These are phyloP conservation scores for Xyrauchen texanus DNA, from an alignment of 2,113 vertebrate species.

Conservation along the genomic window DNA sequence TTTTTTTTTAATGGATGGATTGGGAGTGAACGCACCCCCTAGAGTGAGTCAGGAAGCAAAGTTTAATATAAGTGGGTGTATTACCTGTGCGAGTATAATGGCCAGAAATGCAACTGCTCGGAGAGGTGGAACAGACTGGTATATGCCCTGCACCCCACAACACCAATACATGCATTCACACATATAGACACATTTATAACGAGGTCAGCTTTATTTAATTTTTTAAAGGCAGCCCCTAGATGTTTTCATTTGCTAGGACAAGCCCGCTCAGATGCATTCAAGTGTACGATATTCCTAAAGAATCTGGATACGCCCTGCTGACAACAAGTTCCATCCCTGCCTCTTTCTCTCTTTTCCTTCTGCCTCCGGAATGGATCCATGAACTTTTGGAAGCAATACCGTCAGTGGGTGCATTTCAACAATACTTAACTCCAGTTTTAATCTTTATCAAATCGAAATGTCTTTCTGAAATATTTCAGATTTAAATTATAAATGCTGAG, in stretches of 20 bases:
- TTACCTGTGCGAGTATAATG: not conserved
- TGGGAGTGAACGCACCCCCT: constrained; percentile 13
- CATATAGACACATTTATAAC: constrained; percentile 58
- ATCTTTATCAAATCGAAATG: not conserved
- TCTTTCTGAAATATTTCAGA: constrained; percentile 26
- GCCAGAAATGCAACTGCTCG: constrained; percentile 56
- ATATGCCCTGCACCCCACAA: constrained; percentile 53
- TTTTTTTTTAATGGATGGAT: not conserved
- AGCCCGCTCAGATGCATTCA: constrained; percentile 9
- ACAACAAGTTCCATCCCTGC: not conserved
- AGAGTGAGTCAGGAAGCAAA: not conserved
- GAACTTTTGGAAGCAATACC: constrained; percentile 23
- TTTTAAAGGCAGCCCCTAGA: too few species aligned
- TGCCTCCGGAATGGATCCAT: too few species aligned
- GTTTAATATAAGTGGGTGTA: constrained; percentile 13
- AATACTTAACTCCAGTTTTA: too few species aligned
- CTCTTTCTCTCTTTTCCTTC: not conserved
- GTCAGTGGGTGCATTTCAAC: constrained; percentile 11
- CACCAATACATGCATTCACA: constrained; percentile 42
- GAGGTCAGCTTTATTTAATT: constrained; percentile 5
- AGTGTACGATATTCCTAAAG: constrained; percentile 19
- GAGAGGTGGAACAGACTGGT: constrained; percentile 59
- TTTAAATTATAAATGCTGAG: constrained; percentile 53
- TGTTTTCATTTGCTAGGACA: constrained; percentile 17
- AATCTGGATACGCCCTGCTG: not conserved